Percentiles rank a stretch among this genome's conserved stretches.
phyloP scores from a whole-genome alignment of 2,888 invertebrate species.

The Notodonta dromedarius region DNA sequence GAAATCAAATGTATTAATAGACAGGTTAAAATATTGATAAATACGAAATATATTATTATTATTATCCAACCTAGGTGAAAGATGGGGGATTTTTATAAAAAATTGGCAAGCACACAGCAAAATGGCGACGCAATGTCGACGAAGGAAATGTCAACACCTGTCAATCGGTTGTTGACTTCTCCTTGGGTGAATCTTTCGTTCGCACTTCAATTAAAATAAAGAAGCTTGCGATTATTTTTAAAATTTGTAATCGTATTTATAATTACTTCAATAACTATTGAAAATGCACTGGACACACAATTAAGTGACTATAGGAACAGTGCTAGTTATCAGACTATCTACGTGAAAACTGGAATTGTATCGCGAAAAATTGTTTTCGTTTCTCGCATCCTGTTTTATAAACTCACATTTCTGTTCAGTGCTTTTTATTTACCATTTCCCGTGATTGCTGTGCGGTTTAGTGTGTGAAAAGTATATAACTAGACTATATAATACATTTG shows the following conservation, averaged over 20 bases:
- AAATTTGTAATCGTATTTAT: neutral
- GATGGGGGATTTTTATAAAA: neutral
- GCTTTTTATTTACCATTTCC: conserved; percentile 37
- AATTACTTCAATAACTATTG: neutral
- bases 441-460: conserved; percentile 29
- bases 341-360: conserved; percentile 16
- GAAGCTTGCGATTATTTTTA: conserved; percentile 11
- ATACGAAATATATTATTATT: no score
- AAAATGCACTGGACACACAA: neutral
- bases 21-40: no score
- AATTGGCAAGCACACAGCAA: conserved; percentile 37
- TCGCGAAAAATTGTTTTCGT: conserved; percentile 52
- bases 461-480: conserved; percentile 13
- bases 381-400: conserved; percentile 53
- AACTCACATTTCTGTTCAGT: conserved; percentile 40
- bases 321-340: neutral
- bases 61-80: no score
- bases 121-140: conserved; percentile 56
- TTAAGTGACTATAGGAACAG: neutral
- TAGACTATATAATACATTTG: no score
- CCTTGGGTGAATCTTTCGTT: conserved; percentile 46
- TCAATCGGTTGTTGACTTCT: conserved; percentile 80
- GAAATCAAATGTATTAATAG: no score
- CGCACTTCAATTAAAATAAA: conserved; percentile 20
- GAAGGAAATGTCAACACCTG: conserved; percentile 44